Base-by-base conservation (phyloP, 2,113 vertebrate species). In the Hippocampus abdominalis region DNA sequence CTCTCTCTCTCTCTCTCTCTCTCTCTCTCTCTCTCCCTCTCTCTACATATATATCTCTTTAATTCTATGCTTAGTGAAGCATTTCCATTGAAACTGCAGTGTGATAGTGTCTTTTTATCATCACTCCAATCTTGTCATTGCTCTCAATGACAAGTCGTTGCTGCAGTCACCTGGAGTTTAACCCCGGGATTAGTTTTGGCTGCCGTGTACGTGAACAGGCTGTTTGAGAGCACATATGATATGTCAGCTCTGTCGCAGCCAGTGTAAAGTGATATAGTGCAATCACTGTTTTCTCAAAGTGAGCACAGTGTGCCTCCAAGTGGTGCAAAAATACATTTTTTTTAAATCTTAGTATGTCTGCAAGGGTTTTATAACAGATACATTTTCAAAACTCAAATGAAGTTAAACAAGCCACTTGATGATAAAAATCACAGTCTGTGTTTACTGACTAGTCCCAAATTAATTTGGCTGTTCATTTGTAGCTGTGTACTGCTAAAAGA, bases 171-270 rank as follows among this genome's bases (percentile, higher is more conserved):
- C 68, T 80, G 71, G 23, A 69, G 69, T 77, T 82, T 80, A 84
- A 85, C 73, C 78, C 77, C 72, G 66, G 74, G 78, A 89, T 88
- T 88, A 83, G 71, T 76, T 80, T 81, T 74, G 9, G 3, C 77
- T 61, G 63, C 70, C 74, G n/a, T 76, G 71, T 76, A 64, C 64
- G 60, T 39, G 66, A 64, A 60, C 68, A 57, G 70, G 68, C 71
- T 59, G 66, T 70, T 70, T 15, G 40, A 42, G 69, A 78, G 75
- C 69, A 64, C 8, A 2, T n/a, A 23, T 12, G n/a, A n/a, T 66
- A 67, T 71, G 72, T 75, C 66, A 80, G 60, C 61, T 85, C 67
- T 76, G 67, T 70, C 76, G 73, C 60, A 66, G 71, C 46, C 67
- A 72, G 82, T 78, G 71, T 73, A 60, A 82, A 71, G 71, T 77